A percentile compares a stretch with the other conserved stretches of the same genome.
Evolutionary conservation across 2,888 invertebrate genomes (phyloP).

Genomic region (Metacarcinus magister): DNA sequence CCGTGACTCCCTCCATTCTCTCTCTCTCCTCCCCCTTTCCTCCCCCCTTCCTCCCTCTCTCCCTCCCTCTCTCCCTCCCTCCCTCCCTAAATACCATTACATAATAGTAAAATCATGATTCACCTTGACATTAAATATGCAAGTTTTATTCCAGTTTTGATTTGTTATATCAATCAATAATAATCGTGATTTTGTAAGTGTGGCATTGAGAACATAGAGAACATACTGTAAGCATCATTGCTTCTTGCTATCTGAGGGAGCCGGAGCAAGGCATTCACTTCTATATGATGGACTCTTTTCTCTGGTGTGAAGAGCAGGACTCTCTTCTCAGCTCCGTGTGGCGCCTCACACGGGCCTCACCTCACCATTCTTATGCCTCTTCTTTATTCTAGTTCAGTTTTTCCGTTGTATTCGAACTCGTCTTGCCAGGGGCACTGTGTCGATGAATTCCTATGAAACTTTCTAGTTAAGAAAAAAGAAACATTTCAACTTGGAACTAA

Average conservation of each 20-base stretch:
- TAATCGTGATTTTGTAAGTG: not conserved
- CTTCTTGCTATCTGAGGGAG: not conserved
- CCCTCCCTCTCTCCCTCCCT: too few relatives aligned
- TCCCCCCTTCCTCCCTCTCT: too few relatives aligned
- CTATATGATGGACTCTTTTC: not conserved
- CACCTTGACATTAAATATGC: not conserved
- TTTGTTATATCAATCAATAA: not conserved
- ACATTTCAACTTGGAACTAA: conserved; percentile 19
- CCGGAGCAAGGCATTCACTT: not conserved
- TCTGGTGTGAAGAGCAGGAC: too few relatives aligned
- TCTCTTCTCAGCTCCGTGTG: not conserved
- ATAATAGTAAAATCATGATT: not conserved
- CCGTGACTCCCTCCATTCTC: too few relatives aligned
- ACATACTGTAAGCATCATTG: not conserved
- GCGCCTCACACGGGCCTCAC: not conserved
- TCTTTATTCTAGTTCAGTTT: not conserved
- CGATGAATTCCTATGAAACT: not conserved
- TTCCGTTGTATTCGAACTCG: not conserved
- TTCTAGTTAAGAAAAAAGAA: not conserved
- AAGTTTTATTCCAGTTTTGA: not conserved
- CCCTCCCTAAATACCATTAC: not conserved
- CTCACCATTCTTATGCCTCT: not conserved
- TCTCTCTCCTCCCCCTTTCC: too few relatives aligned
- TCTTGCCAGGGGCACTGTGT: not conserved
- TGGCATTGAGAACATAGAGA: not conserved